Conservation (phyloP, 2,797 vertebrate species). For the Pseudochaenichthys georgianus region DNA sequence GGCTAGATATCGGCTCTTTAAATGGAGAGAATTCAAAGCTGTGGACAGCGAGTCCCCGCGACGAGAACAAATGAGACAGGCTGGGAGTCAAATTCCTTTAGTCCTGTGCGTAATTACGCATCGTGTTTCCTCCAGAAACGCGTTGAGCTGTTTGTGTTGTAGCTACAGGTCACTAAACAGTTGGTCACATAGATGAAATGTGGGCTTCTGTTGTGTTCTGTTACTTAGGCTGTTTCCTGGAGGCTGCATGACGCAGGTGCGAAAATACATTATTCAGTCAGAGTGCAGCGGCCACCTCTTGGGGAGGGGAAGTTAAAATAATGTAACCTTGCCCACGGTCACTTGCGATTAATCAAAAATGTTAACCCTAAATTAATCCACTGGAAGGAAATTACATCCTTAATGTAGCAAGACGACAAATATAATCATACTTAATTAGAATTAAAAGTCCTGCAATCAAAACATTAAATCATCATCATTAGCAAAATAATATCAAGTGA, state of each 20-base stretch:
- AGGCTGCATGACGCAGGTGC: slow-evolving; percentile 40
- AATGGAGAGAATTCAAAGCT: slow-evolving; percentile 38
- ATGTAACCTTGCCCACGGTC: not conserved
- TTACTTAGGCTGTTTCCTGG: slow-evolving; percentile 60
- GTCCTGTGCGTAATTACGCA: slow-evolving; percentile 60
- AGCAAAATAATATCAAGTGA: too few relatives aligned
- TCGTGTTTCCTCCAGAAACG: not conserved
- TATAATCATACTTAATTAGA: too few relatives aligned
- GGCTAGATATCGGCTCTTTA: slow-evolving; percentile 17
- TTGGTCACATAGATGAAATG: slow-evolving; percentile 42
- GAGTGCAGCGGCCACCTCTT: slow-evolving; percentile 41
- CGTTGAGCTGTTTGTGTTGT: slow-evolving; percentile 4
- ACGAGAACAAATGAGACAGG: slow-evolving; percentile 5
- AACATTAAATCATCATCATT: not conserved
- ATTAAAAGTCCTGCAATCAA: not conserved
- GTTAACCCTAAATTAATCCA: not conserved
- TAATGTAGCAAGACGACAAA: not conserved
- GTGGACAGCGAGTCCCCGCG: not conserved
- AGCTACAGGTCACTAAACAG: slow-evolving; percentile 3
- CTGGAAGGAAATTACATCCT: not conserved
- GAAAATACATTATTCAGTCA: slow-evolving; percentile 66
- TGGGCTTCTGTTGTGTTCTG: slow-evolving; percentile 51
- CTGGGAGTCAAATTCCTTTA: slow-evolving; percentile 40
- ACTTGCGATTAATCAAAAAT: slow-evolving; percentile 8
- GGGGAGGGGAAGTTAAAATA: slow-evolving; percentile 52